These are phyloP conservation scores for Phrynosoma platyrhinos DNA, from an alignment of 2,113 vertebrate species.

Conservation along the genomic window DNA sequence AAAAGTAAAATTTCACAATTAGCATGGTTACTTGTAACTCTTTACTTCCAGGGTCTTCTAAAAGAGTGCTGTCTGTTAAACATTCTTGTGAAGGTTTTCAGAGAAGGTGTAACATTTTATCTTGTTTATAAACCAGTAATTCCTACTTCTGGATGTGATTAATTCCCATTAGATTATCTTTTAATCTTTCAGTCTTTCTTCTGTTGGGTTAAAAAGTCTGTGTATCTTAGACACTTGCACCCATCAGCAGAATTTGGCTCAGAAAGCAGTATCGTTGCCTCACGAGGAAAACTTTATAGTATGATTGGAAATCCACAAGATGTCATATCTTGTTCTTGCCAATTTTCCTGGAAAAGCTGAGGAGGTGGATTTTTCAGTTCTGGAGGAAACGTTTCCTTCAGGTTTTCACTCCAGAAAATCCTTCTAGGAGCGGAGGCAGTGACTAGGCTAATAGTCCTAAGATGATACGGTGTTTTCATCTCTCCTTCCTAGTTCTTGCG, in stretches of 20 bases:
- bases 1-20: neutral
- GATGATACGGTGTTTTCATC: neutral
- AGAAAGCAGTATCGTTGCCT: no score
- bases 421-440: no score
- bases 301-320: neutral
- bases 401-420: neutral
- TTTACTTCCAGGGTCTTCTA: neutral
- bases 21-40: neutral
- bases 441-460: neutral
- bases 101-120: no score
- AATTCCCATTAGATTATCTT: neutral
- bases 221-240: neutral
- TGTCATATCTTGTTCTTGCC: neutral
- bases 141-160: neutral
- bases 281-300: neutral
- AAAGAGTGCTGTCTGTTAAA: neutral
- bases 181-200: no score
- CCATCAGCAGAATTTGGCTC: no score
- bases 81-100: neutral
- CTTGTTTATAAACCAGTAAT: neutral
- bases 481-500: rapidly evolving
- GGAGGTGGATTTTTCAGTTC: neutral
- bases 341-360: neutral
- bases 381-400: neutral
- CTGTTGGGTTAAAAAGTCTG: neutral